These are phyloP conservation scores for Leptopilina syphax DNA, from an alignment of 2,888 invertebrate species.

Conservation along the genomic window DNA sequence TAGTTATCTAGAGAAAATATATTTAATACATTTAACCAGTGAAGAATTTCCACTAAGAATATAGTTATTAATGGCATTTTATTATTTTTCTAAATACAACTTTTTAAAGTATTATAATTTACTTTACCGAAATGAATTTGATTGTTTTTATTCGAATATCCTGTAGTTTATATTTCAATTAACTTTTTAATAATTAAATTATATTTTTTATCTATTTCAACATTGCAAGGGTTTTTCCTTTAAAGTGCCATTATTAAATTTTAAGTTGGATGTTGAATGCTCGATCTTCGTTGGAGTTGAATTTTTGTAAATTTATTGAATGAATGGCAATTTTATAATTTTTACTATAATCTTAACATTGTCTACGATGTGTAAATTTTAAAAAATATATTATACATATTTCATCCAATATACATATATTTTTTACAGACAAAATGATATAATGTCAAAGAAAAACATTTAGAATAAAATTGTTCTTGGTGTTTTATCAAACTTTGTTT, in stretches of 20 bases:
- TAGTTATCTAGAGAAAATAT: neutral
- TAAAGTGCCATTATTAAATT: neutral
- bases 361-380: neutral
- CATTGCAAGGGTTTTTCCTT: neutral
- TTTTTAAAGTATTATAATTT: too few species aligned
- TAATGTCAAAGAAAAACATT: neutral
- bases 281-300: slow-evolving; percentile 6
- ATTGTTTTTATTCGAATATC: neutral
- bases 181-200: neutral
- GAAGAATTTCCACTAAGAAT: slow-evolving; percentile 9
- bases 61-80: neutral
- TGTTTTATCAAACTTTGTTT: slow-evolving; percentile 4
- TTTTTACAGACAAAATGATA: slow-evolving; percentile 40
- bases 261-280: slow-evolving; percentile 17
- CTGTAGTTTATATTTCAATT: neutral
- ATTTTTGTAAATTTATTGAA: slow-evolving; percentile 12
- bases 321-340: slow-evolving; percentile 31
- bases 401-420: slow-evolving; percentile 31
- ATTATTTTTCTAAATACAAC: neutral
- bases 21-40: neutral
- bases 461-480: slow-evolving; percentile 34
- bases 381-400: neutral
- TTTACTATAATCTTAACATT: neutral
- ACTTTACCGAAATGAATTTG: too few species aligned
- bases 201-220: too few species aligned